These are phyloP conservation scores for Drosophila limbata DNA, from an alignment of 2,888 invertebrate genomes.

Conservation along the genomic window DNA sequence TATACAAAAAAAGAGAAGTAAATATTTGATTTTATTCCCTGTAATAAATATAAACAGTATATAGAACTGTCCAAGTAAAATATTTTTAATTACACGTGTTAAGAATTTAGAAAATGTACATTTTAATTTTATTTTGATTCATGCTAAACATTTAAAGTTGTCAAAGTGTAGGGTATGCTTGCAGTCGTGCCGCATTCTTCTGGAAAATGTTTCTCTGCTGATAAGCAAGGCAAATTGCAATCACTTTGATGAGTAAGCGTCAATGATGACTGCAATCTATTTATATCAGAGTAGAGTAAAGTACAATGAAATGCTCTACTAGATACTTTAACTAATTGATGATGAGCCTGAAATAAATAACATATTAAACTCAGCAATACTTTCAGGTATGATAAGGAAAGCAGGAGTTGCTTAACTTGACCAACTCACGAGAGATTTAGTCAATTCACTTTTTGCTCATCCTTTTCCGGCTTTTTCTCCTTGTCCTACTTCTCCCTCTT, in stretches of 20 bases:
- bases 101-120: neutral
- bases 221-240: neutral
- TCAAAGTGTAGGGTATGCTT: neutral
- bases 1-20: constrained; percentile 11
- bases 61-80: neutral
- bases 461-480: neutral
- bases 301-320: neutral
- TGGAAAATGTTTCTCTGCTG: neutral
- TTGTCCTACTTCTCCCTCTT: neutral
- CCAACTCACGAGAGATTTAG: neutral
- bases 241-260: constrained; percentile 7
- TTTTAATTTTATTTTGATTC: neutral
- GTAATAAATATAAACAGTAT: neutral
- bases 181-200: neutral
- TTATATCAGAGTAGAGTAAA: neutral
- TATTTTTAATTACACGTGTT: neutral
- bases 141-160: neutral
- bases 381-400: too few relatives aligned
- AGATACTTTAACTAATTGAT: neutral
- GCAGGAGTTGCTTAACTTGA: neutral
- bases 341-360: neutral
- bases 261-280: constrained; percentile 1
- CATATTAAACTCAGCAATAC: neutral
- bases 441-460: neutral
- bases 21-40: neutral